Evolutionary conservation across 2,888 invertebrate genomes (phyloP).

Genomic region (Aleiodes testaceus): DNA sequence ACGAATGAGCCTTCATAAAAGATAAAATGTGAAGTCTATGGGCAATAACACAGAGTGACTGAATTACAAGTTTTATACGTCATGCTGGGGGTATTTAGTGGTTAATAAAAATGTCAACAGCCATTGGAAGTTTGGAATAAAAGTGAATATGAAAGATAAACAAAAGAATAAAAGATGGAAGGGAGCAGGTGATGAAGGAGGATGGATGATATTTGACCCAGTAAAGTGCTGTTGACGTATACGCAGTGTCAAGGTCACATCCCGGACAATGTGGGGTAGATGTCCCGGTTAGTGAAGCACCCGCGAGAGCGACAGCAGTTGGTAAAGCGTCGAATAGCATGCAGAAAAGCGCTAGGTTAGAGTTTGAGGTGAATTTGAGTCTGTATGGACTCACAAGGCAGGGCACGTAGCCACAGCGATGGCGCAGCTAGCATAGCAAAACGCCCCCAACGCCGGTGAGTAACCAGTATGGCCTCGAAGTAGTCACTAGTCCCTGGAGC

Average conservation of each 20-base stretch:
- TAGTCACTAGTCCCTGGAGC: conserved; percentile 38
- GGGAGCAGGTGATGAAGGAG: conserved; percentile 36
- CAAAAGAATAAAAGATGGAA: conserved; percentile 14
- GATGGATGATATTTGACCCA: conserved; percentile 40
- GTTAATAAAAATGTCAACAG: conserved; percentile 37
- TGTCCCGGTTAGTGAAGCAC: conserved; percentile 50
- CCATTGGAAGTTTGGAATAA: conserved; percentile 17
- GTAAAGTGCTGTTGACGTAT: conserved; percentile 45
- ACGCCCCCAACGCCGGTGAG: conserved; percentile 50
- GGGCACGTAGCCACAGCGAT: conserved; percentile 67
- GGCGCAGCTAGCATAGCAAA: conserved; percentile 72
- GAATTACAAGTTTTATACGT: conserved; percentile 32
- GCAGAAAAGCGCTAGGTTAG: conserved; percentile 48
- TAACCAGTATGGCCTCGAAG: conserved; percentile 25
- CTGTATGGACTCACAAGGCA: conserved; percentile 67
- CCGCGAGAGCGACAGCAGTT: conserved; percentile 40
- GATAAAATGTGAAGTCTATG: conserved; percentile 32
- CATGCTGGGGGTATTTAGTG: conserved; percentile 28
- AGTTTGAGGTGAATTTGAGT: conserved; percentile 71
- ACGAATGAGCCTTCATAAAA: conserved; percentile 23
- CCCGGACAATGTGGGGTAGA: conserved; percentile 51
- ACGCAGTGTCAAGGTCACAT: conserved; percentile 53
- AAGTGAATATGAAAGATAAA: conserved; percentile 18
- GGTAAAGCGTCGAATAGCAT: conserved; percentile 44
- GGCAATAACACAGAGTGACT: conserved; percentile 18